Conservation (phyloP, 1,140 invertebrate species). For the Philotrypesis tridentata region DNA sequence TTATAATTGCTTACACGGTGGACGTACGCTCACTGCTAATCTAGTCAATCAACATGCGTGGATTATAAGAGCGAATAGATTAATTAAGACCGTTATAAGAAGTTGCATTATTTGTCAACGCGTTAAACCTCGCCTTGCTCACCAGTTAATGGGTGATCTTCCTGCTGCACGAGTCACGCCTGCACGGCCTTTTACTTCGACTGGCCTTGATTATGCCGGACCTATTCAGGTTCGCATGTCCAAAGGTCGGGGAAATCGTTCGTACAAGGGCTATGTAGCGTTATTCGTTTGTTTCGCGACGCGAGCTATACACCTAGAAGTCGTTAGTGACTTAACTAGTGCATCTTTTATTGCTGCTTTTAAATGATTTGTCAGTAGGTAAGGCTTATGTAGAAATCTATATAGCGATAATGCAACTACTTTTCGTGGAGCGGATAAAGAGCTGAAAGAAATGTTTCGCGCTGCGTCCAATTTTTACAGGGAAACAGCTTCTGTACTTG, state of each 20-base stretch:
- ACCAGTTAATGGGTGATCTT: too few relatives aligned
- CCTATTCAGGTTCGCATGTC: background rate
- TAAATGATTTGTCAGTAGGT: background rate
- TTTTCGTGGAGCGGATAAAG: background rate
- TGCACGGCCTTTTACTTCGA: background rate
- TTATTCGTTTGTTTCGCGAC: background rate
- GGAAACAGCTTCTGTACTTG: too few relatives aligned
- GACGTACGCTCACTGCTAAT: background rate
- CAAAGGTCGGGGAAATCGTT: background rate
- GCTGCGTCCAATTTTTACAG: background rate
- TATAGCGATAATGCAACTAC: background rate
- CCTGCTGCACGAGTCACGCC: background rate
- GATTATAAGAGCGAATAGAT: constrained; percentile 41
- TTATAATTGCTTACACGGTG: background rate
- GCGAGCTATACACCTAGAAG: background rate
- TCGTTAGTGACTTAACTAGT: background rate
- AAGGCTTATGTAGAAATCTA: background rate
- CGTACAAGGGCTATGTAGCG: background rate
- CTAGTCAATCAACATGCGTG: constrained; percentile 30
- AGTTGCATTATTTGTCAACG: too few relatives aligned
- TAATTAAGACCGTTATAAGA: too few relatives aligned
- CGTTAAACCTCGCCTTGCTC: background rate
- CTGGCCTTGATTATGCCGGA: background rate
- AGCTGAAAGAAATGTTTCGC: background rate
- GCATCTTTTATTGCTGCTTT: background rate